Conservation (phyloP, 1,140 invertebrate species). For the Diprion similis region DNA sequence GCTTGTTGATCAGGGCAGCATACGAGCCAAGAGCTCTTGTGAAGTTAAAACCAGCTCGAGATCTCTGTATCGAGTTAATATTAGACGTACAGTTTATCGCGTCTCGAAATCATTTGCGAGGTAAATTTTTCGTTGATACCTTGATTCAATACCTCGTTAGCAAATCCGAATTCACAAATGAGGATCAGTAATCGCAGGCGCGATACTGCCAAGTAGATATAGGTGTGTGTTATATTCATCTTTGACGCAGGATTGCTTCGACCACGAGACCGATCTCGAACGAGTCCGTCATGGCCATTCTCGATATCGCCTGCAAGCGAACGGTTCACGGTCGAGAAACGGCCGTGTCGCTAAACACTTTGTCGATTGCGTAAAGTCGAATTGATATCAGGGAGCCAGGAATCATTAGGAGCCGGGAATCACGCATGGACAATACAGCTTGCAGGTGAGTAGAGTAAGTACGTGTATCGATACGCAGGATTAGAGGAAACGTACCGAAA, state of each 20-base stretch:
- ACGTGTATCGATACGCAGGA: not conserved
- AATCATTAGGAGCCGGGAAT: conserved; percentile 20
- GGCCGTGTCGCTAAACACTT: conserved; percentile 43
- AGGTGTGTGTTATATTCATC: too few relatives aligned
- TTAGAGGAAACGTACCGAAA: not conserved
- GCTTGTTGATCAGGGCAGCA: conserved; percentile 45
- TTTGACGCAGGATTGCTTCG: too few relatives aligned
- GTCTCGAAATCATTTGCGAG: too few relatives aligned
- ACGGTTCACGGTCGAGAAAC: not conserved
- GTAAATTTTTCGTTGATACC: too few relatives aligned
- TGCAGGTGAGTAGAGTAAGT: not conserved
- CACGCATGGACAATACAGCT: not conserved
- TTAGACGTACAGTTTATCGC: too few relatives aligned
- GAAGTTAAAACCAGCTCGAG: not conserved
- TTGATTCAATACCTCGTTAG: too few relatives aligned
- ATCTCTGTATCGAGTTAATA: too few relatives aligned
- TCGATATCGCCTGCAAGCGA: too few relatives aligned
- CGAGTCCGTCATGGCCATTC: too few relatives aligned
- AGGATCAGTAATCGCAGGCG: conserved; percentile 30
- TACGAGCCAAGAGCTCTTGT: conserved; percentile 20
- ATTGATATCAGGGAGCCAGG: conserved; percentile 42
- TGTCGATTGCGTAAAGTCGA: conserved; percentile 60
- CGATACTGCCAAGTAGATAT: not conserved
- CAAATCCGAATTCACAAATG: conserved; percentile 19
- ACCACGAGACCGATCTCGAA: conserved; percentile 29